phyloP scores from a whole-genome alignment of 2,888 invertebrate genomes.

The Malthinus seriepunctatus region DNA sequence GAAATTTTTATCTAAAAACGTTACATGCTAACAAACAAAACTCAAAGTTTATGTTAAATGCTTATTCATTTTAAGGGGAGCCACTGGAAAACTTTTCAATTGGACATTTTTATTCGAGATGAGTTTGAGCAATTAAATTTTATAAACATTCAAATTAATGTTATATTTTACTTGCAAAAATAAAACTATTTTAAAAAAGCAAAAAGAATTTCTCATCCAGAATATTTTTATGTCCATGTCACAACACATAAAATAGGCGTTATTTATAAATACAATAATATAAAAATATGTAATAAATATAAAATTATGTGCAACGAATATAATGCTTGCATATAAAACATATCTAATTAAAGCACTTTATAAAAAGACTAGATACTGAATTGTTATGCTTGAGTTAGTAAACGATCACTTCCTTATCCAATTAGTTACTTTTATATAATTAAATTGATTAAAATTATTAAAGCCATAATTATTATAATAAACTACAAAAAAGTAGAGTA shows the following conservation, averaged over 20 bases:
- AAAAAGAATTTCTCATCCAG: too few species aligned
- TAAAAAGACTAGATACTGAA: conserved; percentile 26
- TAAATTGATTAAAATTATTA: background rate
- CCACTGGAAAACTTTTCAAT: too few species aligned
- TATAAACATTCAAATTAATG: too few species aligned
- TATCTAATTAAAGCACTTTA: conserved; percentile 25
- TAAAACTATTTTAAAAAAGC: too few species aligned
- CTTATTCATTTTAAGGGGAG: too few species aligned
- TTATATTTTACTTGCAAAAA: too few species aligned
- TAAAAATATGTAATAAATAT: conserved; percentile 24
- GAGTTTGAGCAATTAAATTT: too few species aligned
- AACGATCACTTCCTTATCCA: conserved; percentile 16
- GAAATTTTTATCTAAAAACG: too few species aligned
- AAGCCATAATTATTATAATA: conserved; percentile 1
- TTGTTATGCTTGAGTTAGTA: conserved; percentile 4
- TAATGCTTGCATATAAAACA: conserved; percentile 20
- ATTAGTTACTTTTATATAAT: conserved; percentile 11
- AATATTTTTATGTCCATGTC: background rate
- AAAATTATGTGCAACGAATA: conserved; percentile 22
- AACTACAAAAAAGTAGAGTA: background rate
- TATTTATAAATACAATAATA: conserved; percentile 7
- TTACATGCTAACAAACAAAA: too few species aligned
- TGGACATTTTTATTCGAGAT: too few species aligned
- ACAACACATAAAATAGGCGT: background rate
- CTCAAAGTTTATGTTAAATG: too few species aligned